A percentile compares a stretch with the other conserved stretches of the same genome.
phyloP scores from a whole-genome alignment of 1,140 invertebrate genomes.

The Drosophila elegans region DNA sequence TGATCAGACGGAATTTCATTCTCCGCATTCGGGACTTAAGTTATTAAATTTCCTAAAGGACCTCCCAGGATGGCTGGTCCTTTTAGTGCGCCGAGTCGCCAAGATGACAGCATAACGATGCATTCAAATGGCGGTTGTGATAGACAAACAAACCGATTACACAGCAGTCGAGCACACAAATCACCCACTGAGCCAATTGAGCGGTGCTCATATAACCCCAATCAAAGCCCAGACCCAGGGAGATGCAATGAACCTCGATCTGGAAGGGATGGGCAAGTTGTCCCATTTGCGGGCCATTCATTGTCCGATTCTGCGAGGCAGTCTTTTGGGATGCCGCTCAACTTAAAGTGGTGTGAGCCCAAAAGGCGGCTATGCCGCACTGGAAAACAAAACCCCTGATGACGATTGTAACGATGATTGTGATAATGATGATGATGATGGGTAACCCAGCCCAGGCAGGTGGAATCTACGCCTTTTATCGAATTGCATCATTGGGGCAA shows the following conservation, averaged over 20 bases:
- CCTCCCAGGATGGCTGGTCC: constrained; percentile 11
- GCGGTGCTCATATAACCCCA: constrained; percentile 15
- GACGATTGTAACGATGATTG: not conserved
- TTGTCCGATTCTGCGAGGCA: constrained; percentile 31
- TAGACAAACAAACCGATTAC: constrained; percentile 78
- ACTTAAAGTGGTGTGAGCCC: constrained; percentile 22
- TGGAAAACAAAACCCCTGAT: constrained; percentile 2
- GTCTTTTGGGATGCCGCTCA: constrained; percentile 46
- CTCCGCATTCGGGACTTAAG: constrained; percentile 12
- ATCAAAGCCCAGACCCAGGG: constrained; percentile 17
- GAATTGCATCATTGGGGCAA: constrained; percentile 50
- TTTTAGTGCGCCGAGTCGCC: constrained; percentile 1
- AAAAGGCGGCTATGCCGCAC: constrained; percentile 28
- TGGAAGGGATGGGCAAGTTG: not conserved
- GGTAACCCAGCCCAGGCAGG: not conserved
- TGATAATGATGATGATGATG: not conserved
- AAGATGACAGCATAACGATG: constrained; percentile 70
- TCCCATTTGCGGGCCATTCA: not conserved
- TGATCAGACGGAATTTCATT: constrained; percentile 12
- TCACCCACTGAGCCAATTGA: constrained; percentile 56
- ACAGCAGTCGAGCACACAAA: constrained; percentile 62
- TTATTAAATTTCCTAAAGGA: constrained; percentile 43
- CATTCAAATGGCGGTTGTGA: constrained; percentile 67
- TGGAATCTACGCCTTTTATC: constrained; percentile 27
- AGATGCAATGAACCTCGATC: constrained; percentile 40